Conservation (phyloP, 2,113 vertebrate genomes). For the Paedocypris sp. region DNA sequence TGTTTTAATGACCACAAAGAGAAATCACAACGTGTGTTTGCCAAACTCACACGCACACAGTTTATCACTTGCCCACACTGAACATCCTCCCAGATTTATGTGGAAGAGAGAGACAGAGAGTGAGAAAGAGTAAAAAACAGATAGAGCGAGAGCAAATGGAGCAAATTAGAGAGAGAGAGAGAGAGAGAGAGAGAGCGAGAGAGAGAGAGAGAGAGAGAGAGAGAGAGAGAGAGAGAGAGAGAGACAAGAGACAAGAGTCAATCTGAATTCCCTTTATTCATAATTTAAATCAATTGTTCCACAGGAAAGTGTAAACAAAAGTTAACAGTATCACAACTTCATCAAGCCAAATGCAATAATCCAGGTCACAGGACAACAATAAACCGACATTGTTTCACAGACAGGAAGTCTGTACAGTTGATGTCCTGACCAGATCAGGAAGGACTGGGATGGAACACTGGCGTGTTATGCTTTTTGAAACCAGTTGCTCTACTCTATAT, state of each 20-base stretch:
- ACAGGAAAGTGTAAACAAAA: neutral
- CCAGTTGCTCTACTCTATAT: conserved; percentile 16
- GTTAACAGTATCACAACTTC: neutral
- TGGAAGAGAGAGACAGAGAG: too few species aligned
- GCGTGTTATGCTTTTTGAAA: conserved; percentile 17
- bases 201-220: too few species aligned
- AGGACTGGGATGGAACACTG: conserved; percentile 5
- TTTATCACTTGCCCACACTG: neutral
- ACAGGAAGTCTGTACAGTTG: conserved; percentile 21
- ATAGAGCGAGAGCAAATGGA: too few species aligned
- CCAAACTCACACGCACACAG: neutral
- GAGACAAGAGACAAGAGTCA: too few species aligned
- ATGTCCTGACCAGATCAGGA: conserved; percentile 18
- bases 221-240: too few species aligned
- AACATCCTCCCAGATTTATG: too few species aligned
- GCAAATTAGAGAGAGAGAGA: too few species aligned
- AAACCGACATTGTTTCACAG: conserved; percentile 10
- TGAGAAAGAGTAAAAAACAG: too few species aligned
- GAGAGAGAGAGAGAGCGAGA: too few species aligned
- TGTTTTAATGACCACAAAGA: conserved; percentile 61
- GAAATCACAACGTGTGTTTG: conserved; percentile 32
- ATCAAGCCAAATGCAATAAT: neutral
- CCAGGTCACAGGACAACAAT: conserved; percentile 10
- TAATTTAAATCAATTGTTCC: neutral
- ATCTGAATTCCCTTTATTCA: too few species aligned